Evolutionary conservation across 2,888 invertebrate genomes (phyloP).

Genomic region (Nudaria mundana): DNA sequence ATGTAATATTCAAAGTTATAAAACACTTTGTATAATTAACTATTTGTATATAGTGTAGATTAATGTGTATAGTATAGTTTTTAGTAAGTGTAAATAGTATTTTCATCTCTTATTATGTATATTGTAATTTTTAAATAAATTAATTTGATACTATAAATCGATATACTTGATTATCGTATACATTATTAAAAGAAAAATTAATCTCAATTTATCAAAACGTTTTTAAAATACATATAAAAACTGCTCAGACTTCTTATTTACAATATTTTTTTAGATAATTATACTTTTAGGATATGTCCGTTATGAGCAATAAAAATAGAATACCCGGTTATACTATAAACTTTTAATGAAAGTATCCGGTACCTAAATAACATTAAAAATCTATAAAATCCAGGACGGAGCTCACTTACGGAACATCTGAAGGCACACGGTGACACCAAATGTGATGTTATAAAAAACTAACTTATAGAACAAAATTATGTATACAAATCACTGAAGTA

Average conservation of each 20-base stretch:
- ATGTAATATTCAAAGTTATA: no score
- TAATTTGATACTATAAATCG: no score
- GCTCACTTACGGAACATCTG: constrained; percentile 41
- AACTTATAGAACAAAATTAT: constrained; percentile 19
- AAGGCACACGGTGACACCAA: constrained; percentile 29
- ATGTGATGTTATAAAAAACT: constrained; percentile 16
- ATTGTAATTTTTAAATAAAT: no score
- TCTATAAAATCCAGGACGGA: constrained; percentile 29
- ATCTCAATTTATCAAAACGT: background rate
- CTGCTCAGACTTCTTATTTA: background rate
- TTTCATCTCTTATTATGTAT: no score
- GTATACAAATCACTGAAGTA: background rate
- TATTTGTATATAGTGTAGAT: no score
- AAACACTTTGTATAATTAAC: no score
- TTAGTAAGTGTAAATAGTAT: no score
- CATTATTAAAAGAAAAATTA: no score
- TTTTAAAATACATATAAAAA: background rate
- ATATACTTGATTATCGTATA: no score
- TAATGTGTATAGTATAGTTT: no score
- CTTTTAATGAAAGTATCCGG: background rate
- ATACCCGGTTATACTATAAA: background rate
- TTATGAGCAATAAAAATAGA: background rate
- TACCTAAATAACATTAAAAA: constrained; percentile 6
- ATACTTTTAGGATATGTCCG: no score
- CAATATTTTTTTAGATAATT: no score